Evolutionary conservation across 2,888 invertebrate species (phyloP).

Genomic region (Zhengitettix transpicula): DNA sequence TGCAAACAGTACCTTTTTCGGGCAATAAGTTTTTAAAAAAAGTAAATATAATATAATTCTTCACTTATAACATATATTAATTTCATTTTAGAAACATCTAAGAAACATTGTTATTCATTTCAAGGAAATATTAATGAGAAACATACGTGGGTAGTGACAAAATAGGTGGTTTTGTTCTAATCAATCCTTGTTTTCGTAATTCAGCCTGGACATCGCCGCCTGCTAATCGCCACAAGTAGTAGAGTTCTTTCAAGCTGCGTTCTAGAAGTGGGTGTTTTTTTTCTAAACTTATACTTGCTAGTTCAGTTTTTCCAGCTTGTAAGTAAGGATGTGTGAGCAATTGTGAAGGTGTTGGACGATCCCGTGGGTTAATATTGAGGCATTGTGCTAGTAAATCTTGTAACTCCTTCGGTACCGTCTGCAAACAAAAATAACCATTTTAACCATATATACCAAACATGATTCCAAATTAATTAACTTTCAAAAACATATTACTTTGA

Average conservation of each 20-base stretch:
- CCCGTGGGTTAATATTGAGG: slow-evolving; percentile 46
- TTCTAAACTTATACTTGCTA: neutral
- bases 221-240: slow-evolving; percentile 89
- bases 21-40: no score
- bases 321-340: slow-evolving; percentile 39
- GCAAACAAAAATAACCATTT: slow-evolving; percentile 15
- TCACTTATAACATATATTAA: no score
- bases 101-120: neutral
- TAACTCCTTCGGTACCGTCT: slow-evolving; percentile 41
- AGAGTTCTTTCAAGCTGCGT: slow-evolving; percentile 61
- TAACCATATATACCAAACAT: neutral
- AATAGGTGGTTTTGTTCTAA: slow-evolving; percentile 69
- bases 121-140: neutral
- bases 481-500: no score
- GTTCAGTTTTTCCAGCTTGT: slow-evolving; percentile 19
- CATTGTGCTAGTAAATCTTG: slow-evolving; percentile 51
- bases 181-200: slow-evolving; percentile 76
- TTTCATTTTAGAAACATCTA: neutral
- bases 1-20: no score
- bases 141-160: slow-evolving; percentile 40
- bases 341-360: slow-evolving; percentile 41
- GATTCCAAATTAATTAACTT: no score
- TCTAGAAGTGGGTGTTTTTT: slow-evolving; percentile 31
- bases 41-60: no score
- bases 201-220: slow-evolving; percentile 88